Evolutionary conservation across 2,797 vertebrate species (phyloP), one percentile per base, ranked within the genome.

Genomic region (Macropus fuliginosus): DNA sequence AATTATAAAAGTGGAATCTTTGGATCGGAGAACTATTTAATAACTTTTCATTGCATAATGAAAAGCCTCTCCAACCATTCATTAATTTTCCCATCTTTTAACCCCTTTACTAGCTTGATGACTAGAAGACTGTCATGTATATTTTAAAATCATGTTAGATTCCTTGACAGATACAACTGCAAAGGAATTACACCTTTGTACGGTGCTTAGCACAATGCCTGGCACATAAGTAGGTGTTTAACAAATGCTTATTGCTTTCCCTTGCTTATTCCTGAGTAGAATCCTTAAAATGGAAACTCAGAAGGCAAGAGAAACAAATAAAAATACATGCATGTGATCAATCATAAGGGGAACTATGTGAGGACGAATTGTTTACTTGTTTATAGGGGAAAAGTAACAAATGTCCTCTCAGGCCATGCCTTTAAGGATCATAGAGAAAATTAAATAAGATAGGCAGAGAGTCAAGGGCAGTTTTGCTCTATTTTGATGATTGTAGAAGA

Each of bases 201-300:
- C 89, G 91, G 91, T 12, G 34, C 62, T 93, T 66, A 55, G 14
- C 50, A 55, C 16, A 81, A 2, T 90, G 50, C 54, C 31, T 55
- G 52, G 56, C 91, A 55, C 9, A 81, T 91, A 55, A 55, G 3
- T 89, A 91, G 56, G 40, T 93, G 50, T 92, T 95, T n/a, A 91
- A 13, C 93, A 94, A 95, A 16, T 93, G 40, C 94, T 13, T 91
- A 10, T 91, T 96, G 12, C 52, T 46, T 74, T 54, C 87, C 5
- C 52, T 87, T 91, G 57, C 54, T 89, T 46, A 46, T 90, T 93
- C 52, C 46, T 89, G 27, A 34, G 94, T 34, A 62, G 59, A 62
- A 62, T 62, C 59, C 59, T 62, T 62, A 34, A n/a, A n/a, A 74
- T 74, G 34, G 62, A 74, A 74, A 40, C 62, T 74, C 16, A 74